Conservation (phyloP, 1,140 invertebrate genomes). For the Drosophila nikananu region DNA sequence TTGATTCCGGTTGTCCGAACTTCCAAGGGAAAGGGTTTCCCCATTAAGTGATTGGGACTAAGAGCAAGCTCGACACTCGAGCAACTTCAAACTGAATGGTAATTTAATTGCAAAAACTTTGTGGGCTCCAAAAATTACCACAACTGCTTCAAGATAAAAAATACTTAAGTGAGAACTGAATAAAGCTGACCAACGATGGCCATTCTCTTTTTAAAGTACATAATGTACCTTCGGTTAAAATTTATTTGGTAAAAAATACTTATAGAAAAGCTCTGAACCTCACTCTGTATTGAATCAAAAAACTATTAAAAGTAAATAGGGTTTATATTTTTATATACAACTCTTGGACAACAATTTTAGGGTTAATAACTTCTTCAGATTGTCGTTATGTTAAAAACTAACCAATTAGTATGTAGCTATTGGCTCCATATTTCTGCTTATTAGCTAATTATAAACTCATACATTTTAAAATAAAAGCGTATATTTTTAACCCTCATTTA, state of each 20-base stretch:
- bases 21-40: constrained; percentile 21
- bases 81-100: constrained; percentile 53
- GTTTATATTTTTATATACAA: no score
- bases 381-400: not conserved
- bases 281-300: not conserved
- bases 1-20: constrained; percentile 8
- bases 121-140: constrained; percentile 30
- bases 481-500: not conserved
- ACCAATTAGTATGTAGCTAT: not conserved
- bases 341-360: no score
- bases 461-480: not conserved
- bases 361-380: not conserved
- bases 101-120: constrained; percentile 76
- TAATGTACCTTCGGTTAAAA: not conserved
- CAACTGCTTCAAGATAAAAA: constrained; percentile 3
- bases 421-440: no score
- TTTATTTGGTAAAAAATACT: constrained; percentile 6
- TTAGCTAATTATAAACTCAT: not conserved
- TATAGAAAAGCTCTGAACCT: not conserved
- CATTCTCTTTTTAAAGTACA: constrained; percentile 37
- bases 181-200: constrained; percentile 10
- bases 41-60: constrained; percentile 49
- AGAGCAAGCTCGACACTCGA: not conserved
- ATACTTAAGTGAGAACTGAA: not conserved
- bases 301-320: not conserved